phyloP scores from a whole-genome alignment of 2,888 invertebrate genomes.

The Leucophenga montana region DNA sequence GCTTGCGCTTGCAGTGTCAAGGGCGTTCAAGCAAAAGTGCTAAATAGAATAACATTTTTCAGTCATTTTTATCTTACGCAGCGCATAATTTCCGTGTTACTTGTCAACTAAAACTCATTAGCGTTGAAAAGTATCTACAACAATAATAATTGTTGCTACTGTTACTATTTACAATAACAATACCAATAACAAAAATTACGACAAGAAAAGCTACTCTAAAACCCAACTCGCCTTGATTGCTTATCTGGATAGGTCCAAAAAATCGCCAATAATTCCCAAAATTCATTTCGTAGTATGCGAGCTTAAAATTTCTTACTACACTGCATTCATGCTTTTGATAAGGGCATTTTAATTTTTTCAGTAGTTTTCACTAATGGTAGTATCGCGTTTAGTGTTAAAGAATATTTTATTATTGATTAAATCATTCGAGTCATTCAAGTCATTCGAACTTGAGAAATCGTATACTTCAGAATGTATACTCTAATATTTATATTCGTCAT shows the following conservation, averaged over 20 bases:
- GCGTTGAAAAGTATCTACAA: neutral
- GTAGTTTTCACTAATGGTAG: no score
- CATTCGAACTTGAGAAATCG: no score
- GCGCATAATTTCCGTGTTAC: slow-evolving; percentile 21
- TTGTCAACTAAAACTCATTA: slow-evolving; percentile 13
- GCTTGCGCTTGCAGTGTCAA: neutral
- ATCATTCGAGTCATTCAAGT: no score
- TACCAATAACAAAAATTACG: neutral
- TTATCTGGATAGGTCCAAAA: neutral
- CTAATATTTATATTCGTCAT: no score
- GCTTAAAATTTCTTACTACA: slow-evolving; percentile 44
- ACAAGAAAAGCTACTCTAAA: neutral
- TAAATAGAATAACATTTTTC: neutral
- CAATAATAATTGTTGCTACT: neutral
- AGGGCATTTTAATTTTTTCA: no score
- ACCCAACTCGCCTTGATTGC: slow-evolving; percentile 6
- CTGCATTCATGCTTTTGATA: slow-evolving; percentile 19
- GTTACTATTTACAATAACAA: no score
- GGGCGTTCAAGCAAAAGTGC: neutral
- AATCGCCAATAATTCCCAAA: neutral
- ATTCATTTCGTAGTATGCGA: neutral
- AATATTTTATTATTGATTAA: no score
- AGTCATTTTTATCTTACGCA: neutral
- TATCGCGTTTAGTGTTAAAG: no score
- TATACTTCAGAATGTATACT: no score